Percentiles rank a stretch among this genome's conserved stretches.
Evolutionary conservation across 1,140 invertebrate genomes (phyloP).

Genomic region (Drosophila triauraria): DNA sequence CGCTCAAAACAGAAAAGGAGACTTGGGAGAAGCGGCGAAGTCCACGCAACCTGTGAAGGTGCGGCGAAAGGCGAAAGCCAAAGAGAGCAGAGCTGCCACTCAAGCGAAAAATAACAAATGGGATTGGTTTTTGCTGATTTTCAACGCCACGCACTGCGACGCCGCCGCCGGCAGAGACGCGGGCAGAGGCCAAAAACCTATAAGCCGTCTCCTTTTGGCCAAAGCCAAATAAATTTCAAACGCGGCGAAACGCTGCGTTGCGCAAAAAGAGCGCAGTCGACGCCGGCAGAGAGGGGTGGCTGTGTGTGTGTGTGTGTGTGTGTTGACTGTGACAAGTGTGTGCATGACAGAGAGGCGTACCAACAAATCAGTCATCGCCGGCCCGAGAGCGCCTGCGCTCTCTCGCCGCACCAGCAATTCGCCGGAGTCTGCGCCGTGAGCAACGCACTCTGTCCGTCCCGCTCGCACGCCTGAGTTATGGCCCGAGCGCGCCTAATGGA

Average conservation of each 20-base stretch:
- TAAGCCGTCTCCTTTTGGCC: slow-evolving; percentile 85
- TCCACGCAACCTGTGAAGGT: slow-evolving; percentile 31
- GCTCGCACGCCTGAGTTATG: slow-evolving; percentile 60
- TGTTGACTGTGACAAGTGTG: slow-evolving; percentile 73
- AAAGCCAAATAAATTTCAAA: slow-evolving; percentile 85
- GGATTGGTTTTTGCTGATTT: slow-evolving; percentile 85
- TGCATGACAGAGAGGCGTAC: slow-evolving; percentile 84
- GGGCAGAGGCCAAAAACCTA: slow-evolving; percentile 72
- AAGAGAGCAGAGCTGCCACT: slow-evolving; percentile 76
- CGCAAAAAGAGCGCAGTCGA: slow-evolving; percentile 65
- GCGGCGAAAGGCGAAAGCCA: slow-evolving; percentile 37
- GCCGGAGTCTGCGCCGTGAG: slow-evolving; percentile 49
- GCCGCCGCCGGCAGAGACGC: slow-evolving; percentile 32
- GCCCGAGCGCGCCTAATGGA: slow-evolving; percentile 71
- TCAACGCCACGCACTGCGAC: slow-evolving; percentile 70
- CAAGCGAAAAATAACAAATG: slow-evolving; percentile 85
- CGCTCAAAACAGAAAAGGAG: slow-evolving; percentile 36
- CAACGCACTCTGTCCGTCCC: slow-evolving; percentile 21
- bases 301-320: slow-evolving; percentile 14
- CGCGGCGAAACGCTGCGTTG: slow-evolving; percentile 64
- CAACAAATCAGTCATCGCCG: slow-evolving; percentile 84
- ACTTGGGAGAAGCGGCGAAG: slow-evolving; percentile 15
- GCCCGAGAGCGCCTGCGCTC: slow-evolving; percentile 68
- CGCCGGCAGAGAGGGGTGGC: slow-evolving; percentile 36
- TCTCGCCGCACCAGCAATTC: slow-evolving; percentile 45